Evolutionary conservation across 2,888 invertebrate species (phyloP).

Genomic region (Aspidapion aeneum): DNA sequence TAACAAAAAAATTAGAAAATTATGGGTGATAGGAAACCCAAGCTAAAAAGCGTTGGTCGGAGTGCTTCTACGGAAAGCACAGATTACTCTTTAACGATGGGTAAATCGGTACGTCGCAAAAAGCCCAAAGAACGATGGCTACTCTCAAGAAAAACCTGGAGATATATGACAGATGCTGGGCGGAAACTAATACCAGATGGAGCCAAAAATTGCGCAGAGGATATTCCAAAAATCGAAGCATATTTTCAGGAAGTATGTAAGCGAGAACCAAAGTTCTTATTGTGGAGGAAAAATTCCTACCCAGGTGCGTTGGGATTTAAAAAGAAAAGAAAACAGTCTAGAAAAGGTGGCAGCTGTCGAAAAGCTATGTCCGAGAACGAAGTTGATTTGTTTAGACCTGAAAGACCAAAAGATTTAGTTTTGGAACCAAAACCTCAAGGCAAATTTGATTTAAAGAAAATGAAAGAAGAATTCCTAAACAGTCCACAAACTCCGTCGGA

Average conservation of each 20-base stretch:
- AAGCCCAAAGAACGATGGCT: conserved; percentile 79
- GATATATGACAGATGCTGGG: conserved; percentile 90
- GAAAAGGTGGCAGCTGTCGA: conserved; percentile 66
- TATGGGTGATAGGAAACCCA: conserved; percentile 16
- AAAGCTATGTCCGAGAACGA: conserved; percentile 64
- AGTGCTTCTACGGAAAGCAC: conserved; percentile 50
- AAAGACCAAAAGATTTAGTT: conserved; percentile 46
- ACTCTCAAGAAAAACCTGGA: conserved; percentile 84
- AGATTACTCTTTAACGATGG: conserved; percentile 51
- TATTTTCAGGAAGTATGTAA: conserved; percentile 82
- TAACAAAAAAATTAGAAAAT: neutral
- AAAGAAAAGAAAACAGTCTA: conserved; percentile 52
- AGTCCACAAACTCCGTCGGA: conserved; percentile 43
- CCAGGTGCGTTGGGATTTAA: conserved; percentile 64
- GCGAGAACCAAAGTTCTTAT: conserved; percentile 70
- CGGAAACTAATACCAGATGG: conserved; percentile 83
- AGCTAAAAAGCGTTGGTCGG: conserved; percentile 38
- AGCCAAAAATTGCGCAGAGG: conserved; percentile 67
- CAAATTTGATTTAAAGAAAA: conserved; percentile 64
- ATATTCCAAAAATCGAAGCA: conserved; percentile 76
- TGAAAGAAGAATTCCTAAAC: conserved; percentile 64
- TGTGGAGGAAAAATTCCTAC: conserved; percentile 82
- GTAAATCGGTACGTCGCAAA: conserved; percentile 56
- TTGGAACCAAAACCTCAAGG: conserved; percentile 49
- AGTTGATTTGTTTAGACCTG: conserved; percentile 53